phyloP scores from a whole-genome alignment of 2,888 invertebrate genomes.

The Abrostola triplasia region DNA sequence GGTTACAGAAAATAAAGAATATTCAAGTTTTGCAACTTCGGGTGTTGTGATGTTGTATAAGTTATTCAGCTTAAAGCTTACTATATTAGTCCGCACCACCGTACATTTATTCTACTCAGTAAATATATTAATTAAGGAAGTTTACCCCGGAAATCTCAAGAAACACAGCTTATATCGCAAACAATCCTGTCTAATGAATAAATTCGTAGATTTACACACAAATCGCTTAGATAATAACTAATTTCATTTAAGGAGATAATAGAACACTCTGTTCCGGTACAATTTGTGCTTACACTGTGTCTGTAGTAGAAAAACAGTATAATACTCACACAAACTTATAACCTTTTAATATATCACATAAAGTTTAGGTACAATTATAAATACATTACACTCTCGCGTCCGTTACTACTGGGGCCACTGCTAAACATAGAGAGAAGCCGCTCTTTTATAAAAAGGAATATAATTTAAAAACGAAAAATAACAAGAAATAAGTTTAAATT shows the following conservation, averaged over 20 bases:
- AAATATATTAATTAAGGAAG: slow-evolving; percentile 25
- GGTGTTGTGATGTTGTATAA: slow-evolving; percentile 20
- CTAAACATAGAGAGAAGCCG: slow-evolving; percentile 63
- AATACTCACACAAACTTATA: slow-evolving; percentile 74
- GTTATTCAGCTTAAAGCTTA: slow-evolving; percentile 15
- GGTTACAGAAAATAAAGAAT: slow-evolving; percentile 40
- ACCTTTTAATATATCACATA: slow-evolving; percentile 82
- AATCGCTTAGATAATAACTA: slow-evolving; percentile 52
- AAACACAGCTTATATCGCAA: slow-evolving; percentile 24
- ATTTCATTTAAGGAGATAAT: slow-evolving; percentile 37
- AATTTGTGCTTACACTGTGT: slow-evolving; percentile 57
- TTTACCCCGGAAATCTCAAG: slow-evolving; percentile 19
- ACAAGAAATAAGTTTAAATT: slow-evolving; percentile 58
- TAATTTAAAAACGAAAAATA: slow-evolving; percentile 56
- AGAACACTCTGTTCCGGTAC: slow-evolving; percentile 31
- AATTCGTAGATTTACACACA: slow-evolving; percentile 42
- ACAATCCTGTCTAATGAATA: slow-evolving; percentile 27
- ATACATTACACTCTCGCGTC: slow-evolving; percentile 69
- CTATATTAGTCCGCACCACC: slow-evolving; percentile 42
- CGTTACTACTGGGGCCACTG: slow-evolving; percentile 70
- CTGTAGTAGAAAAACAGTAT: slow-evolving; percentile 61
- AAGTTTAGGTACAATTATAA: slow-evolving; percentile 75
- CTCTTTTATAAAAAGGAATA: slow-evolving; percentile 55
- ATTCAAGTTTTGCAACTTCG: slow-evolving; percentile 10
- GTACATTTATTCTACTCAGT: slow-evolving; percentile 29